These are phyloP conservation scores for Coregonus ussuriensis DNA, from an alignment of 2,797 vertebrate species.

Conservation along the genomic window DNA sequence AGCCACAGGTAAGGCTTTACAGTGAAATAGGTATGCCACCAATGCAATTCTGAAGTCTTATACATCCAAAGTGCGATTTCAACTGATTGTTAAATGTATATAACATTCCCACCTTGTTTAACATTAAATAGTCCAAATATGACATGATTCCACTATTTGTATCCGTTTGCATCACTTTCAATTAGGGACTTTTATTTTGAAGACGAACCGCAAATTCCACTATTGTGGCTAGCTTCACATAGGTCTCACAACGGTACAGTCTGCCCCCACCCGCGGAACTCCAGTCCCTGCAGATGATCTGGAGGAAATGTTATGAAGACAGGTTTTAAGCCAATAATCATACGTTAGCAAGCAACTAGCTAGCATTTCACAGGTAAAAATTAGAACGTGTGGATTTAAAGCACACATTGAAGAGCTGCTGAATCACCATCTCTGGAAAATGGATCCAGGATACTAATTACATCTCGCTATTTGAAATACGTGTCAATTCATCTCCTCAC, in stretches of 20 bases:
- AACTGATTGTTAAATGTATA: no score
- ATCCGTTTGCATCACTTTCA: no score
- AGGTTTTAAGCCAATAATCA: slow-evolving; percentile 48
- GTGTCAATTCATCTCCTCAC: slow-evolving; percentile 16
- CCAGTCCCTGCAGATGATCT: slow-evolving; percentile 41
- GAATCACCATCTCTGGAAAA: neutral
- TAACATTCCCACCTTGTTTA: no score
- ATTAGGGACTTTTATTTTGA: no score
- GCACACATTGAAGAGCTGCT: neutral
- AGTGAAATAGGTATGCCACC: no score
- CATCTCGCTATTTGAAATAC: neutral
- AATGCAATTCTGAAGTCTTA: no score
- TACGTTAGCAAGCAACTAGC: slow-evolving; percentile 39
- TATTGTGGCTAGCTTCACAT: neutral
- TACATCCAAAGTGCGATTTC: no score
- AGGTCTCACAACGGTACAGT: slow-evolving; percentile 37
- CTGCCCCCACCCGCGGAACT: slow-evolving; percentile 66
- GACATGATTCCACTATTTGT: no score
- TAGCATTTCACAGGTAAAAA: slow-evolving; percentile 12
- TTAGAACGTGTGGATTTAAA: neutral
- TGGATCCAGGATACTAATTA: neutral
- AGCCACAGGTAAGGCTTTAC: no score
- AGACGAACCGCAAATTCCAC: neutral
- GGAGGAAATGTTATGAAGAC: slow-evolving; percentile 60
- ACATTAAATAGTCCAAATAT: no score